Percentiles rank a stretch among this genome's conserved stretches.
phyloP scores from a whole-genome alignment of 2,888 invertebrate species.

The Drosophila niveifrons region DNA sequence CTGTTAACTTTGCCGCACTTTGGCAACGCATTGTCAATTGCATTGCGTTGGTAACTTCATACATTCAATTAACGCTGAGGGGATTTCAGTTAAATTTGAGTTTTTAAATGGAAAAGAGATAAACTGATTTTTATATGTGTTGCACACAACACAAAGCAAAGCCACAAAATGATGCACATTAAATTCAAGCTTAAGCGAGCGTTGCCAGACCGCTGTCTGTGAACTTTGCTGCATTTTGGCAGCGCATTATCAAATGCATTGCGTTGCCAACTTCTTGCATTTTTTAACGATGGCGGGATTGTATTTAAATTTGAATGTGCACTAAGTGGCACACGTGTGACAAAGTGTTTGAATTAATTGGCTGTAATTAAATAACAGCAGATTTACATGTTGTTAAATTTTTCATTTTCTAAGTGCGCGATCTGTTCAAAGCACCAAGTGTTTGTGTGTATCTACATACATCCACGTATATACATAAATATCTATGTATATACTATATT shows the following conservation, averaged over 20 bases:
- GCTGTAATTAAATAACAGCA: conserved; percentile 72
- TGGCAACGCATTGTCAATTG: too few relatives aligned
- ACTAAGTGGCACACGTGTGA: conserved; percentile 28
- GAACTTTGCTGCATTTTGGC: background rate
- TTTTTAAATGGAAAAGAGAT: background rate
- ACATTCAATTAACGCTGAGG: conserved; percentile 29
- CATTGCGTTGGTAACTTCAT: conserved; percentile 6
- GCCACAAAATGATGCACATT: conserved; percentile 5
- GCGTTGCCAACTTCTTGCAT: conserved; percentile 20
- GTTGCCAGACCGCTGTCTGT: conserved; percentile 18
- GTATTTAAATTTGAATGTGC: conserved; percentile 19
- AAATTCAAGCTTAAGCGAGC: conserved; percentile 17
- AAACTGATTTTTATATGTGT: too few relatives aligned
- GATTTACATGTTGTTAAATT: conserved; percentile 67
- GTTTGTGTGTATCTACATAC: conserved; percentile 9
- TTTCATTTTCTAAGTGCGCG: conserved; percentile 60
- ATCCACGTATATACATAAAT: background rate
- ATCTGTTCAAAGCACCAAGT: conserved; percentile 41
- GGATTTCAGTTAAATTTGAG: conserved; percentile 20
- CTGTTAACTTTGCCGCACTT: background rate
- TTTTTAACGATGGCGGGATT: conserved; percentile 21
- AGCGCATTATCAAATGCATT: too few relatives aligned
- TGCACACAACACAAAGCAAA: too few relatives aligned
- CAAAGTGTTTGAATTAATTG: conserved; percentile 61
- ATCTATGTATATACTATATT: background rate